Conservation (phyloP, 2,888 invertebrate species). For the Platycheirus albimanus region DNA sequence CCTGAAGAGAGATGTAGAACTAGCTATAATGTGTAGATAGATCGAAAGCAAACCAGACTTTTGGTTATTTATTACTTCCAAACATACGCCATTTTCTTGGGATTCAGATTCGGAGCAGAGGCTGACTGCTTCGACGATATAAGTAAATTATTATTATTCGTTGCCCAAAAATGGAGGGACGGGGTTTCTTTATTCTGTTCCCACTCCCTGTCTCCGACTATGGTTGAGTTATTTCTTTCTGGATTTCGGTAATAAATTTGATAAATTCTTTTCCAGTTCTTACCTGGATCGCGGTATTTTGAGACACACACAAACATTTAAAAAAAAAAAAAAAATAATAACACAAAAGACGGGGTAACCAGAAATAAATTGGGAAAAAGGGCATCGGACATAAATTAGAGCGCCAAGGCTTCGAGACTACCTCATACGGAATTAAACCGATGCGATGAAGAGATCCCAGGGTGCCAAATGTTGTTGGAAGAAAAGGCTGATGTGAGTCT, state of each 20-base stretch:
- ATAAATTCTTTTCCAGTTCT: constrained; percentile 77
- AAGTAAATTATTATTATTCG: constrained; percentile 26
- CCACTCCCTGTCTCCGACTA: constrained; percentile 58
- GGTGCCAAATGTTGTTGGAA: constrained; percentile 41
- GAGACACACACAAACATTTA: constrained; percentile 38
- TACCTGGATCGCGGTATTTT: constrained; percentile 72
- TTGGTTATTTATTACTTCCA: constrained; percentile 58
- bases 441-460: constrained; percentile 69
- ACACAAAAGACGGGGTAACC: constrained; percentile 46
- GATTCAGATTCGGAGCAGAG: constrained; percentile 17
- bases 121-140: background rate
- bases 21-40: constrained; percentile 44
- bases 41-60: constrained; percentile 61
- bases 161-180: constrained; percentile 64
- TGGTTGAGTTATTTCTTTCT: constrained; percentile 74
- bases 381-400: constrained; percentile 68
- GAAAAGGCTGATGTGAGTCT: constrained; percentile 62
- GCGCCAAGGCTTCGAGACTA: constrained; percentile 42
- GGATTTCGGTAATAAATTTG: constrained; percentile 79
- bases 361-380: constrained; percentile 62
- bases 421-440: constrained; percentile 42
- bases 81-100: constrained; percentile 68
- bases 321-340: too few species aligned
- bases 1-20: constrained; percentile 65
- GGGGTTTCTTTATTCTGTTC: constrained; percentile 41